Conservation (phyloP, 2,888 invertebrate species). For the Euzetes globulus region DNA sequence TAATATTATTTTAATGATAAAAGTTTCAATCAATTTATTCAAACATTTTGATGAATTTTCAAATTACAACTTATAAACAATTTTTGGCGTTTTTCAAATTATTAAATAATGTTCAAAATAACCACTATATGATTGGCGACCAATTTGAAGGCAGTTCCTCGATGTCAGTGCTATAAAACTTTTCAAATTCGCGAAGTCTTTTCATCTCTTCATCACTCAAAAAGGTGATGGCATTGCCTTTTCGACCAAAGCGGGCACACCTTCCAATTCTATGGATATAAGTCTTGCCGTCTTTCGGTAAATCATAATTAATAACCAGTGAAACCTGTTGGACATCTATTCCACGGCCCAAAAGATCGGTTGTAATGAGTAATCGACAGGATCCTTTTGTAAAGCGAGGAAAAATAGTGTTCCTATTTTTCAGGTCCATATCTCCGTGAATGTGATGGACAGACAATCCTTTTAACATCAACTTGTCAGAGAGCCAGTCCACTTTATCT, state of each 20-base stretch:
- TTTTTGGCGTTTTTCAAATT: no score
- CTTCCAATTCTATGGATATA: slow-evolving; percentile 99
- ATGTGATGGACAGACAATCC: slow-evolving; percentile 98
- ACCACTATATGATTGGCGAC: no score
- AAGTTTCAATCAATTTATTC: no score
- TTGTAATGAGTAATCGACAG: slow-evolving; percentile 95
- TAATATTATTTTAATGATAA: no score
- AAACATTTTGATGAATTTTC: no score
- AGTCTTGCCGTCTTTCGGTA: slow-evolving; percentile 98
- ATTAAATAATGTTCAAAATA: no score
- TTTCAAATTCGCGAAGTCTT: slow-evolving; percentile 92
- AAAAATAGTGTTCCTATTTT: slow-evolving; percentile 70
- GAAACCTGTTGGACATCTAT: slow-evolving; percentile 99
- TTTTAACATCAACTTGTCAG: slow-evolving; percentile 84
- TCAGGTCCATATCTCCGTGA: slow-evolving; percentile 99
- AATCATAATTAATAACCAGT: slow-evolving; percentile 98
- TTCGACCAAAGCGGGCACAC: slow-evolving; percentile 99
- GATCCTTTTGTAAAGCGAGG: slow-evolving; percentile 97
- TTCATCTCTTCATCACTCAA: slow-evolving; percentile 92
- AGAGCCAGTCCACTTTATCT: slow-evolving; percentile 97
- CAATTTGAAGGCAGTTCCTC: slow-evolving; percentile 99
- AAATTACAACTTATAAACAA: no score
- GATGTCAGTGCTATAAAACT: slow-evolving; percentile 94
- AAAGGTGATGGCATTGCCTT: slow-evolving; percentile 99
- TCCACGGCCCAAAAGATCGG: slow-evolving; percentile 95